Percentiles rank a stretch among this genome's conserved stretches.
phyloP scores from a whole-genome alignment of 2,888 invertebrate genomes.

The Catocala sponsa region DNA sequence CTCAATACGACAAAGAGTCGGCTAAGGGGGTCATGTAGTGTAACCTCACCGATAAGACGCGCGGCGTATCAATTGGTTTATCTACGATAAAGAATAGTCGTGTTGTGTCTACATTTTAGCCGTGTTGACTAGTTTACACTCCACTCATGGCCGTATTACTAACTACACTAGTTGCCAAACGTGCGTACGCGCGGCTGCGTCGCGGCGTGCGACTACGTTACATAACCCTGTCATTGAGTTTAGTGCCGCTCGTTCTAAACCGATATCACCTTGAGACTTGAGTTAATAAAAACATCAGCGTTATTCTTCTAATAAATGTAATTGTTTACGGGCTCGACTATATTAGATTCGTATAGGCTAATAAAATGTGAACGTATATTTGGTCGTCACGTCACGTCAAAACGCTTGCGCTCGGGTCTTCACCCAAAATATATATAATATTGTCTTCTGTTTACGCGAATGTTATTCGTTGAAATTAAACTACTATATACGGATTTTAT shows the following conservation, averaged over 20 bases:
- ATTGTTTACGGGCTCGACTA: too few species aligned
- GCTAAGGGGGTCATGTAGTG: conserved; percentile 42
- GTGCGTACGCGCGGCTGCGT: conserved; percentile 64
- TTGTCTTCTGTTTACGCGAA: too few species aligned
- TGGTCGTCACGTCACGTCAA: too few species aligned
- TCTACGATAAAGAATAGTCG: conserved; percentile 50
- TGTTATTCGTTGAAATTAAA: too few species aligned
- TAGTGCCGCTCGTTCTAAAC: conserved; percentile 54
- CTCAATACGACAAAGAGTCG: conserved; percentile 36
- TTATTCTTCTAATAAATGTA: conserved; percentile 2
- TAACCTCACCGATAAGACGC: conserved; percentile 43
- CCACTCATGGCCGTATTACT: conserved; percentile 55
- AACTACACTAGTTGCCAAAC: conserved; percentile 59
- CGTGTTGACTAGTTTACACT: conserved; percentile 35
- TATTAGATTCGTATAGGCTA: too few species aligned
- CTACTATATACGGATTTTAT: too few species aligned
- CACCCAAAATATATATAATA: too few species aligned
- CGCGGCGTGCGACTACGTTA: conserved; percentile 55
- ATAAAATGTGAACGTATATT: too few species aligned
- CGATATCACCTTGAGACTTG: conserved; percentile 59
- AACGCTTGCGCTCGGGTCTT: too few species aligned
- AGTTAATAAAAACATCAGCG: conserved; percentile 36
- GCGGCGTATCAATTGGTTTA: conserved; percentile 52
- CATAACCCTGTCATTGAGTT: conserved; percentile 66
- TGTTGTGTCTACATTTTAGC: conserved; percentile 39